A percentile compares a stretch with the other conserved stretches of the same genome.
phyloP scores from a whole-genome alignment of 2,797 vertebrate species.

The Antennarius maculatus region DNA sequence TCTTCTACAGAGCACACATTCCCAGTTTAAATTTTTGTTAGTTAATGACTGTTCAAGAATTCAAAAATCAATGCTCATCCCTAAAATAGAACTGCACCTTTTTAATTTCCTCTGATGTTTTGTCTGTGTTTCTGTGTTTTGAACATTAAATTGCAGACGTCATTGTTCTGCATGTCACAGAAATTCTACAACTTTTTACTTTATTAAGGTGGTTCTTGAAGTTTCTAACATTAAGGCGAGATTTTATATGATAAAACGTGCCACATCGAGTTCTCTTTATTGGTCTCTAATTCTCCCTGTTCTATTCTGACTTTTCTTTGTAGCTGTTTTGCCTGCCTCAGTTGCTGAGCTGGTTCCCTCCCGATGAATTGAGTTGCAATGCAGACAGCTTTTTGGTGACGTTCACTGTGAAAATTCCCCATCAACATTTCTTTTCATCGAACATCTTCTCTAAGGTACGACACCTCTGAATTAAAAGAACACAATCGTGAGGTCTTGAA shows the following conservation, averaged over 20 bases:
- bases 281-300: neutral
- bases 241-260: neutral
- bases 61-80: neutral
- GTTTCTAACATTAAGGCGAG: neutral
- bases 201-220: neutral
- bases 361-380: constrained; percentile 28
- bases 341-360: constrained; percentile 15
- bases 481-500: neutral
- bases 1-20: too few relatives aligned
- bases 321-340: constrained; percentile 4
- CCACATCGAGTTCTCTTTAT: neutral
- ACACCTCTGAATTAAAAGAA: neutral
- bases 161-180: neutral
- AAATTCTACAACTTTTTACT: neutral
- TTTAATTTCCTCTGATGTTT: neutral
- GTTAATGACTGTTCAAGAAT: too few relatives aligned
- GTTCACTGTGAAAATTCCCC: constrained; percentile 20
- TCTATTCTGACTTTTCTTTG: neutral
- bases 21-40: too few relatives aligned
- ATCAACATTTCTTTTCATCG: constrained; percentile 26
- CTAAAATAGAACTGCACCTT: neutral
- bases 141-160: neutral
- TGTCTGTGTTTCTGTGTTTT: neutral
- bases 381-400: constrained; percentile 33
- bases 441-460: constrained; percentile 42